phyloP scores from a whole-genome alignment of 2,113 vertebrate species.

The Phylloscopus trochilus region DNA sequence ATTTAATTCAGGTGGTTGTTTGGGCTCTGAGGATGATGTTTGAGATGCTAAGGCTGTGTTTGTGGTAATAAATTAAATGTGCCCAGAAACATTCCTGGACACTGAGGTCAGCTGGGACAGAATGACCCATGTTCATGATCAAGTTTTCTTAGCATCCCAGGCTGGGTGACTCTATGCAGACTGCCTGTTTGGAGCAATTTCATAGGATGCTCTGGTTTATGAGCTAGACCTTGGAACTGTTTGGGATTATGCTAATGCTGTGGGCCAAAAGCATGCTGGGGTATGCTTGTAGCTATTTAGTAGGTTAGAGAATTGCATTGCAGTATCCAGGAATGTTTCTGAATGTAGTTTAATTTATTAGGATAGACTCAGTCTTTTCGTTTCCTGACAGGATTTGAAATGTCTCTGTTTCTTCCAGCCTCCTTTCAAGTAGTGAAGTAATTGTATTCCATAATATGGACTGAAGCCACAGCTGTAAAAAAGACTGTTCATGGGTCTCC shows the following conservation, averaged over 20 bases:
- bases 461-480: not conserved
- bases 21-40: not conserved
- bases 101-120: not conserved
- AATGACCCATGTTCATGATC: not conserved
- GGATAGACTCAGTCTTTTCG: not conserved
- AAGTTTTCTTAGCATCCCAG: not conserved
- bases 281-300: not conserved
- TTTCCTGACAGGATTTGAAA: not conserved
- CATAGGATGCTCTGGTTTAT: not conserved
- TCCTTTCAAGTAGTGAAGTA: not conserved
- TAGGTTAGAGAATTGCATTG: not conserved
- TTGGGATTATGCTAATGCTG: not conserved
- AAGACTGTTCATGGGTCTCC: not conserved
- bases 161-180: not conserved
- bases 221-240: not conserved
- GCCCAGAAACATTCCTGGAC: not conserved
- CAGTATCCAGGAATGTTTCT: not conserved
- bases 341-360: not conserved
- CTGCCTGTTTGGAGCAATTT: not conserved
- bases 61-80: not conserved
- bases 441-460: not conserved
- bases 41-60: not conserved
- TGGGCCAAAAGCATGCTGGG: not conserved
- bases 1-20: not conserved
- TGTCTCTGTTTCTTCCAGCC: not conserved